Evolutionary conservation across 2,113 vertebrate genomes (phyloP), one percentile per base, ranked within the genome.

Genomic region (Cynocephalus volans): DNA sequence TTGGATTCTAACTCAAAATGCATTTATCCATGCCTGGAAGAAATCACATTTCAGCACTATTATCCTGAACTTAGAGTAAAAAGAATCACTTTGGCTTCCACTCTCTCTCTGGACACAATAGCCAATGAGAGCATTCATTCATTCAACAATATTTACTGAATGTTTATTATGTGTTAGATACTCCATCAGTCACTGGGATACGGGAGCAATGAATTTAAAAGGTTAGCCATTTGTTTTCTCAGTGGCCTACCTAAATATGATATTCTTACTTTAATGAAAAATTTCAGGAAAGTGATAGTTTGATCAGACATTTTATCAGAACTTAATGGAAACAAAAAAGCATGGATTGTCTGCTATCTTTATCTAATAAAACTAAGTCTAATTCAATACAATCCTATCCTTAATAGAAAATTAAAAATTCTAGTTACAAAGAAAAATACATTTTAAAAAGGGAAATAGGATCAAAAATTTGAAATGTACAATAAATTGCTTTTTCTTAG

Each of bases 361-460:
- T n/a, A n/a, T n/a, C 69, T 54, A 60, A 83, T 72, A 65, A 93
- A 65, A 41, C 23, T 73, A 72, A 52, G 64, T 36, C 45, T 21
- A 83, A 92, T 52, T 73, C 31, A 62, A 52, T 75, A 8, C 6
- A 24, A 83, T 64, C 4, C 12, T 41, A 13, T 76, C 65, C 24
- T 65, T 85, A 65, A 93, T 75, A 52, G 21, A 62, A 73, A 50
- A 91, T 72, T 62, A 17, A 92, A 67, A 93, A 65, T 54, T 54
- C 17, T 36, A 65, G 33, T 92, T 85, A 56, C 64, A 67, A 92
- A 54, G 24, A 93, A 85, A 93, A 93, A 76, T 48, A 58, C 4
- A 93, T 48, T 77, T 85, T 33, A 65, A 45, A 76, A 41, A 8
- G 3, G 8, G 48, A 86, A 77, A 92, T 14, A 81, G 36, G 33